Conservation (phyloP, 2,797 vertebrate species). For the Semaprochilodus insignis region DNA sequence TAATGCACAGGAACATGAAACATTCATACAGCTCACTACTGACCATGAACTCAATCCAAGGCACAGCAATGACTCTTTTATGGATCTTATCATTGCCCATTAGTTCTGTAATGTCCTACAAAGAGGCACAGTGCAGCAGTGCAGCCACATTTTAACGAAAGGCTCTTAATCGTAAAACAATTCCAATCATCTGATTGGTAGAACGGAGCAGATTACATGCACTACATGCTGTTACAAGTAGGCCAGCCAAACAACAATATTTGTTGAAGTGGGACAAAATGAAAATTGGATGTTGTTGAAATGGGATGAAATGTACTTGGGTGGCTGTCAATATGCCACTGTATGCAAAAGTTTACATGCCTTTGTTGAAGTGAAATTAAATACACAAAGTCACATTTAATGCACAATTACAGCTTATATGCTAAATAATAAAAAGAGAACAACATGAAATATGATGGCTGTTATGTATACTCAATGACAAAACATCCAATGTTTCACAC, state of each 20-base stretch:
- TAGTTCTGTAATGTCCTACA: background rate
- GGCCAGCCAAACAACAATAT: background rate
- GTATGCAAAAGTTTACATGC: no score
- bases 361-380: no score
- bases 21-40: constrained; percentile 10
- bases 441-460: background rate
- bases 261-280: no score
- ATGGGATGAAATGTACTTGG: no score
- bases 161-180: background rate
- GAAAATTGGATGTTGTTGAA: no score
- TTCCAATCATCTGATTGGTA: background rate
- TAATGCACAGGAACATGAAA: constrained; percentile 52
- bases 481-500: background rate
- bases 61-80: background rate
- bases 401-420: no score
- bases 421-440: no score
- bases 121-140: background rate
- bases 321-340: no score
- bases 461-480: background rate
- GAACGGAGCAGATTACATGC: background rate
- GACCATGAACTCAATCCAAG: background rate
- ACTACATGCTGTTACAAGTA: background rate
- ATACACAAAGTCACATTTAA: no score
- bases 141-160: background rate
- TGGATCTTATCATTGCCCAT: background rate